Percentiles rank a stretch among this genome's conserved stretches.
Conservation (phyloP, 2,113 vertebrate genomes). For the Pterophyllum scalare region DNA sequence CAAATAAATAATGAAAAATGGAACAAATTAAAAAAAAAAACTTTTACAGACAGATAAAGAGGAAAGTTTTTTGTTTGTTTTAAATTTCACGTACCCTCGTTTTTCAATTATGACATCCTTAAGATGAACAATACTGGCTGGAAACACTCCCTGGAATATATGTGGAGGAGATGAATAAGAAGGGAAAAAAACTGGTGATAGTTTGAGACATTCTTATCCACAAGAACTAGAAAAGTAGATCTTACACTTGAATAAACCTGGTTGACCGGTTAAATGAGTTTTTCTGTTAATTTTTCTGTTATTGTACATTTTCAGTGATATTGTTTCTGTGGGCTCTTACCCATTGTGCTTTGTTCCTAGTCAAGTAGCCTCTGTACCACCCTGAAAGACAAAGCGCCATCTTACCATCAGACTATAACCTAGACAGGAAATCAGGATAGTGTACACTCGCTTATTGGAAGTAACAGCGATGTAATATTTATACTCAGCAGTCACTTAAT, state of each 20-base stretch:
- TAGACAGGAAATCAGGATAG: background rate
- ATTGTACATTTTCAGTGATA: background rate
- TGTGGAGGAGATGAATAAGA: background rate
- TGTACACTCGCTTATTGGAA: background rate
- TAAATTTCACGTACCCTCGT: conserved; percentile 82
- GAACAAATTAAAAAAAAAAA: background rate
- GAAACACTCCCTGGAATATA: conserved; percentile 89
- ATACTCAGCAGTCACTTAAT: background rate
- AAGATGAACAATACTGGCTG: conserved; percentile 89
- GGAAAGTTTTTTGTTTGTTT: too few relatives aligned
- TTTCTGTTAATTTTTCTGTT: background rate
- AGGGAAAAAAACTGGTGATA: background rate
- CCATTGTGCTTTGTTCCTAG: conserved; percentile 86
- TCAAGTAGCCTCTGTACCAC: conserved; percentile 91
- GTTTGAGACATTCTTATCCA: background rate
- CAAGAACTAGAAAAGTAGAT: background rate
- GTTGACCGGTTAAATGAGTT: background rate
- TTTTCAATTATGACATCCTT: conserved; percentile 89
- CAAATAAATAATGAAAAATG: background rate
- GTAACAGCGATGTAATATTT: background rate
- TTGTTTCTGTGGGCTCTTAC: conserved; percentile 75
- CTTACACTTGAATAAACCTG: background rate
- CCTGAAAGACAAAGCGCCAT: conserved; percentile 72
- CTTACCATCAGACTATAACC: background rate
- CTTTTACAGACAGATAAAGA: background rate